Percentiles rank a stretch among this genome's conserved stretches.
Conservation (phyloP, 1,140 invertebrate genomes). For the Gonatopus flavifemur region DNA sequence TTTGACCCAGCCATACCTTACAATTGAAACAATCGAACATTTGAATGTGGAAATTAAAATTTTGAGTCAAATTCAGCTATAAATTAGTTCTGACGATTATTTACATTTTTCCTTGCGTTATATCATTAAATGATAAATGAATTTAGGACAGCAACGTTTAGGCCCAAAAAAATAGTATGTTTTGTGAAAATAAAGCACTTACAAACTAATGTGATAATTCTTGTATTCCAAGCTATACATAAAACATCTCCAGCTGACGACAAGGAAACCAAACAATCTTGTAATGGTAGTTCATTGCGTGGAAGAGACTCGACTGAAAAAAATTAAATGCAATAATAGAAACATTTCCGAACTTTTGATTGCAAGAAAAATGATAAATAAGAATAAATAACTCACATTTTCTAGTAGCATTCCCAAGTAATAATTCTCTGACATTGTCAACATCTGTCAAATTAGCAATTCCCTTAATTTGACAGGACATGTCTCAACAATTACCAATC, state of each 20-base stretch:
- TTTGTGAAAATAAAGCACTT: slow-evolving; percentile 22
- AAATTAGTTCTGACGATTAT: too few relatives aligned
- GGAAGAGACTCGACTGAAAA: slow-evolving; percentile 40
- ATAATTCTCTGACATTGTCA: slow-evolving; percentile 54
- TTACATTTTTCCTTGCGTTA: too few relatives aligned
- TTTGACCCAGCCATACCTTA: too few relatives aligned
- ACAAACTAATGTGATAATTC: slow-evolving; percentile 53
- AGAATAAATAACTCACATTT: slow-evolving; percentile 40
- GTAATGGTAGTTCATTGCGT: slow-evolving; percentile 47
- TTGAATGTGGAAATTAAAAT: too few relatives aligned
- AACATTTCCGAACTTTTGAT: slow-evolving; percentile 40
- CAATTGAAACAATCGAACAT: too few relatives aligned
- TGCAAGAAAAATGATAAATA: slow-evolving; percentile 64
- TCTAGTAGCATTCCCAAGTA: slow-evolving; percentile 17
- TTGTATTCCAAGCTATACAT: slow-evolving; percentile 46
- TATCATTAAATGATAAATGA: too few relatives aligned
- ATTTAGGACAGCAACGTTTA: too few relatives aligned
- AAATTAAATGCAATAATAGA: slow-evolving; percentile 52
- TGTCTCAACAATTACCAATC: slow-evolving; percentile 37
- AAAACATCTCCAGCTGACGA: slow-evolving; percentile 50
- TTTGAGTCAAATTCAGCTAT: too few relatives aligned
- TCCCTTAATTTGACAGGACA: slow-evolving; percentile 72
- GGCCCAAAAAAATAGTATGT: too few relatives aligned
- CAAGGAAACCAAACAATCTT: slow-evolving; percentile 46
- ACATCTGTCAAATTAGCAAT: slow-evolving; percentile 68